Percentiles rank a stretch among this genome's conserved stretches.
These are phyloP conservation scores for Apotomis turbidana DNA, from an alignment of 2,888 invertebrate genomes.

Conservation along the genomic window DNA sequence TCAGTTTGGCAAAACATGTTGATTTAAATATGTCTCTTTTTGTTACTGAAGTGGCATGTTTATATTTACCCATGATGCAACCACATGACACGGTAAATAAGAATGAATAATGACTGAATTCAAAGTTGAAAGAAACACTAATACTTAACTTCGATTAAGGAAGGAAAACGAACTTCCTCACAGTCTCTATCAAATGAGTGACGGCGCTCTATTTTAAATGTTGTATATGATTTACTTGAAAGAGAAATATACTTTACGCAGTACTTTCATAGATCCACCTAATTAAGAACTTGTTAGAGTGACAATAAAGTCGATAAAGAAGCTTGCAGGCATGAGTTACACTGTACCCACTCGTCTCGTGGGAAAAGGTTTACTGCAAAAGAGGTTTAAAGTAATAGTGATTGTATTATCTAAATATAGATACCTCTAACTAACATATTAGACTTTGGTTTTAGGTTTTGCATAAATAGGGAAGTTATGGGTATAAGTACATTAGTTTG, in stretches of 20 bases:
- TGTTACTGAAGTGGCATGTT: conserved; percentile 3
- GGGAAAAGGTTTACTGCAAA: too few relatives aligned
- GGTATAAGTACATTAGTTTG: background rate
- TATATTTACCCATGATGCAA: conserved; percentile 20
- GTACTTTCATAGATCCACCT: background rate
- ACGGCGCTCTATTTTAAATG: background rate
- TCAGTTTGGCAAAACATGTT: too few relatives aligned
- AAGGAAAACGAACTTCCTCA: conserved; percentile 25
- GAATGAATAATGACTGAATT: conserved; percentile 24
- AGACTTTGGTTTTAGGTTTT: background rate
- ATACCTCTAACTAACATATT: too few relatives aligned
- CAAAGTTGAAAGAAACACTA: conserved; percentile 26
- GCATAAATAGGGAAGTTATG: background rate
- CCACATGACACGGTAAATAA: conserved; percentile 24
- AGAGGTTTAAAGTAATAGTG: too few relatives aligned
- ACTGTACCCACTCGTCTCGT: too few relatives aligned
- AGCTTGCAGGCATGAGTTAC: too few relatives aligned
- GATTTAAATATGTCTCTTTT: background rate
- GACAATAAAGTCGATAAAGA: too few relatives aligned
- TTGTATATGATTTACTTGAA: background rate
- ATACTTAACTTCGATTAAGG: conserved; percentile 17
- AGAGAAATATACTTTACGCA: background rate
- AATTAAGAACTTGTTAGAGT: background rate
- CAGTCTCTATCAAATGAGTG: background rate
- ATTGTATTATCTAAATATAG: too few relatives aligned